A percentile compares a stretch with the other conserved stretches of the same genome.
phyloP scores from a whole-genome alignment of 2,888 invertebrate genomes.

The Urechis unicinctus region DNA sequence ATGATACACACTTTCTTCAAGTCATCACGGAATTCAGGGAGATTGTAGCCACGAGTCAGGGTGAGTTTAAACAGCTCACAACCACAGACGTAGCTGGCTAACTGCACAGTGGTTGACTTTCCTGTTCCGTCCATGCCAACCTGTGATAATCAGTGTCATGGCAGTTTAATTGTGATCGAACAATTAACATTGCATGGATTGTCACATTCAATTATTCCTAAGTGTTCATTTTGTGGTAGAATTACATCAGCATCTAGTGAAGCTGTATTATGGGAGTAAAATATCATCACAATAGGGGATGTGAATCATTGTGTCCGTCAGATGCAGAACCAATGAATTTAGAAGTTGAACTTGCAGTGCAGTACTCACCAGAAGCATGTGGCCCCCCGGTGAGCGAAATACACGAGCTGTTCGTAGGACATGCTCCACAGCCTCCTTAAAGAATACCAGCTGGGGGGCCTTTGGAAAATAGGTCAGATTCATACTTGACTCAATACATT shows the following conservation, averaged over 20 bases:
- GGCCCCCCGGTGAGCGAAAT: constrained; percentile 48
- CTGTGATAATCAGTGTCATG: constrained; percentile 15
- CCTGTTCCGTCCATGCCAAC: constrained; percentile 28
- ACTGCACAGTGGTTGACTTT: constrained; percentile 43
- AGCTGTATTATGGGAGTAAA: no score
- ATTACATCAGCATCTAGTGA: no score
- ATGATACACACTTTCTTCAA: constrained; percentile 40
- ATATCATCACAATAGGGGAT: no score
- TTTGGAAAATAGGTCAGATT: no score
- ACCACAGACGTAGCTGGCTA: constrained; percentile 42
- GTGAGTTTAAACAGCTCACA: constrained; percentile 43
- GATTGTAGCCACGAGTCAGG: constrained; percentile 41
- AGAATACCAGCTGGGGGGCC: constrained; percentile 45
- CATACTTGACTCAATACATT: no score
- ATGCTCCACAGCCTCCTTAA: constrained; percentile 48
- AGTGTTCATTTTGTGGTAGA: no score
- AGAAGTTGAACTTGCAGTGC: neutral
- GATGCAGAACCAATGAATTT: neutral
- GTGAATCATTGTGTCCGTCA: no score
- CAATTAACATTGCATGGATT: no score
- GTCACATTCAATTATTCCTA: no score
- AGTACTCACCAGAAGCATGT: constrained; percentile 43
- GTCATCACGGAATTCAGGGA: constrained; percentile 45
- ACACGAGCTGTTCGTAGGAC: constrained; percentile 46
- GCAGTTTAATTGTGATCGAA: neutral